Conservation (phyloP, 2,797 vertebrate genomes). For the Dromococcyx pavoninus region DNA sequence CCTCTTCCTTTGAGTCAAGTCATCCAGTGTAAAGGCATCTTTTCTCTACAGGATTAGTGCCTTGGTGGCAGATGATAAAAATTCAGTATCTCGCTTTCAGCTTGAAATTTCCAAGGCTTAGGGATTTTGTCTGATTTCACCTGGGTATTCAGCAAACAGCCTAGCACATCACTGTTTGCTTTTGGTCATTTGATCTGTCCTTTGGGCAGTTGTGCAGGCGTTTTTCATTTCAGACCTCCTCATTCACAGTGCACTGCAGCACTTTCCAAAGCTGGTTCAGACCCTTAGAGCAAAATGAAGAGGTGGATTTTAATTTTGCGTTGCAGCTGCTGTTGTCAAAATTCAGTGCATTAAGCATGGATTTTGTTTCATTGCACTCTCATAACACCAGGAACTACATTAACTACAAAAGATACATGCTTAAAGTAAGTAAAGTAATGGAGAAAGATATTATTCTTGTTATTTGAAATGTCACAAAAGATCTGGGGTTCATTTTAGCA, state of each 20-base stretch:
- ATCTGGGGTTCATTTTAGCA: slow-evolving; percentile 19
- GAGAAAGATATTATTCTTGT: slow-evolving; percentile 29
- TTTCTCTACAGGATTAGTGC: slow-evolving; percentile 15
- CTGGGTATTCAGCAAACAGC: slow-evolving; percentile 26
- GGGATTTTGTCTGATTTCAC: slow-evolving; percentile 6
- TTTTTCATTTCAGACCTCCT: slow-evolving; percentile 41
- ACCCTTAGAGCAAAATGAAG: slow-evolving; percentile 27
- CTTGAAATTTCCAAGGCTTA: slow-evolving; percentile 26
- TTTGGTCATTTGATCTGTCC: slow-evolving; percentile 51
- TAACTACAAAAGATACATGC: slow-evolving; percentile 24
- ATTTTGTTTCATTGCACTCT: slow-evolving; percentile 47
- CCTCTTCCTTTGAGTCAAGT: not conserved
- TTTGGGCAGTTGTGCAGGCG: not conserved
- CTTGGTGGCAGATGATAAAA: slow-evolving; percentile 18
- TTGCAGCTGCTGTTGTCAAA: slow-evolving; percentile 62
- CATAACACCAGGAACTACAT: slow-evolving; percentile 39
- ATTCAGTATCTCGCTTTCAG: slow-evolving; percentile 1
- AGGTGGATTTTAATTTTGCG: slow-evolving; percentile 59
- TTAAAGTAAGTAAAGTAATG: slow-evolving; percentile 33
- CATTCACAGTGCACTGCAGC: not conserved
- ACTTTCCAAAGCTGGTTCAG: slow-evolving; percentile 13
- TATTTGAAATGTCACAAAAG: slow-evolving; percentile 19
- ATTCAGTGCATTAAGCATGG: slow-evolving; percentile 55
- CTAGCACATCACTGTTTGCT: not conserved
- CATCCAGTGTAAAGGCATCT: not conserved